These are phyloP conservation scores for Micropterix aruncella DNA, from an alignment of 2,888 invertebrate genomes.

Conservation along the genomic window DNA sequence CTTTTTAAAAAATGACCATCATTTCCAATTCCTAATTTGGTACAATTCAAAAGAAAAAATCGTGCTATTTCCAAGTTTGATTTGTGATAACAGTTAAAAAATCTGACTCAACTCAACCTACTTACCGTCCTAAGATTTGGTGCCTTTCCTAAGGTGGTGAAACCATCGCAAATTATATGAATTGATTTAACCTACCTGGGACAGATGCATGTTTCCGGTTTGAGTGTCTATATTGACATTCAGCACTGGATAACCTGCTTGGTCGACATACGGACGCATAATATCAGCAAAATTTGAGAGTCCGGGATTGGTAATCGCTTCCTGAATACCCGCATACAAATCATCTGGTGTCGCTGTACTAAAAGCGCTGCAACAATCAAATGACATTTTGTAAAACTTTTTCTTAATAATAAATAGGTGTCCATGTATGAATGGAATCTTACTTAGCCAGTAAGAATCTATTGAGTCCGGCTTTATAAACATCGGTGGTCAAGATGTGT, in stretches of 20 bases:
- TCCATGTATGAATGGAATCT: constrained; percentile 11
- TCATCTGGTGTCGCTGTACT: constrained; percentile 30
- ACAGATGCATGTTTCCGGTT: constrained; percentile 24
- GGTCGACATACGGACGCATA: constrained; percentile 38
- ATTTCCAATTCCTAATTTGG: no score
- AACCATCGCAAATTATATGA: no score
- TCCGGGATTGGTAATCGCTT: constrained; percentile 16
- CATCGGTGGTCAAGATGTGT: constrained; percentile 37
- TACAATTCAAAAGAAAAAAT: no score
- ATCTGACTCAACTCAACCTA: no score
- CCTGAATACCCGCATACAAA: constrained; percentile 32
- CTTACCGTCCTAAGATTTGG: no score
- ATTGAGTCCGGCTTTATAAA: constrained; percentile 38
- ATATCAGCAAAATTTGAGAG: constrained; percentile 29
- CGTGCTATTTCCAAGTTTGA: no score
- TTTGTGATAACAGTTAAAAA: no score
- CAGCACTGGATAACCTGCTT: constrained; percentile 45
- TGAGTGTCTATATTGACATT: constrained; percentile 33
- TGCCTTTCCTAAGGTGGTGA: no score
- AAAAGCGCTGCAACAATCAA: constrained; percentile 18
- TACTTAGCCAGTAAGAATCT: constrained; percentile 39
- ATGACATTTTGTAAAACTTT: neutral
- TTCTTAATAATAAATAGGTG: neutral
- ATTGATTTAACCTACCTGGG: constrained; percentile 22
- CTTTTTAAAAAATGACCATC: no score